Percentiles rank a stretch among this genome's conserved stretches.
These are phyloP conservation scores for Drosophila kanekoi DNA, from an alignment of 2,888 invertebrate species.

Conservation along the genomic window DNA sequence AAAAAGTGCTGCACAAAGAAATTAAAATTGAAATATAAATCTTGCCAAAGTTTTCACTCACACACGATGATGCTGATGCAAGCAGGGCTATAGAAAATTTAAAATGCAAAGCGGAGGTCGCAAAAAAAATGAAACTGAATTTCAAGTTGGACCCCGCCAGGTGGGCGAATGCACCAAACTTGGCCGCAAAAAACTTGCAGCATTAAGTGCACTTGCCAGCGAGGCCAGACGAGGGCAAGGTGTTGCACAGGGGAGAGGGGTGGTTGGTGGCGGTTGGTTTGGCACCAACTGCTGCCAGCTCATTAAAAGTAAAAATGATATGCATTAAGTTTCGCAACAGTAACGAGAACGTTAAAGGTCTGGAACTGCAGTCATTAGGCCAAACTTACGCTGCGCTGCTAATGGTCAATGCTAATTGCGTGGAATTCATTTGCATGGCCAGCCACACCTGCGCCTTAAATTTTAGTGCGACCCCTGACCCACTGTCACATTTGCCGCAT, in stretches of 20 bases:
- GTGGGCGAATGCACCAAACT: slow-evolving; percentile 59
- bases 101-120: slow-evolving; percentile 68
- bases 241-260: background rate
- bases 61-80: slow-evolving; percentile 27
- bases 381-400: slow-evolving; percentile 48
- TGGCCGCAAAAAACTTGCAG: slow-evolving; percentile 65
- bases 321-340: slow-evolving; percentile 71
- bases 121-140: slow-evolving; percentile 41
- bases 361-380: slow-evolving; percentile 65
- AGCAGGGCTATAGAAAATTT: slow-evolving; percentile 47
- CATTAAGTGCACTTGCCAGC: slow-evolving; percentile 74
- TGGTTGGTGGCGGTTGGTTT: background rate
- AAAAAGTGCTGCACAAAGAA: slow-evolving; percentile 59
- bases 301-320: slow-evolving; percentile 77
- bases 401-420: slow-evolving; percentile 79
- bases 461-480: slow-evolving; percentile 3
- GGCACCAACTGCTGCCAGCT: slow-evolving; percentile 60
- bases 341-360: slow-evolving; percentile 65
- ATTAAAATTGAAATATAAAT: slow-evolving; percentile 77
- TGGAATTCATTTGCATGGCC: slow-evolving; percentile 66
- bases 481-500: slow-evolving; percentile 53
- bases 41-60: slow-evolving; percentile 64
- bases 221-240: slow-evolving; percentile 12
- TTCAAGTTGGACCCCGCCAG: slow-evolving; percentile 66
- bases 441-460: slow-evolving; percentile 8